These are phyloP conservation scores for Lepidocolaptes lacrymiger DNA, from an alignment of 2,797 vertebrate species.

Conservation along the genomic window DNA sequence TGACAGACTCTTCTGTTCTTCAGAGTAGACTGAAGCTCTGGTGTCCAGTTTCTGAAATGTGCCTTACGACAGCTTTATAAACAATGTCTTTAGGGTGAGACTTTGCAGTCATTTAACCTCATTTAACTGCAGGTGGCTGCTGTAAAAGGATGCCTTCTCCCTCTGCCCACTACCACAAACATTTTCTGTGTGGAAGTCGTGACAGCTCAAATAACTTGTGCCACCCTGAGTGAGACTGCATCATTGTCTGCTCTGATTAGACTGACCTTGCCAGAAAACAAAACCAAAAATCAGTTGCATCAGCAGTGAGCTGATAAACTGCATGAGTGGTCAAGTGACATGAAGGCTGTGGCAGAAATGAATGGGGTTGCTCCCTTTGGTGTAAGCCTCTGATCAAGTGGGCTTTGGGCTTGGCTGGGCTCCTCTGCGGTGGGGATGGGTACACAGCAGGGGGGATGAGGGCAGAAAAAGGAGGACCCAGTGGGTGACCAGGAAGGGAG, in stretches of 20 bases:
- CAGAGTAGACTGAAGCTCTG: background rate
- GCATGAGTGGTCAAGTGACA: background rate
- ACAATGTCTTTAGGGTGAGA: background rate
- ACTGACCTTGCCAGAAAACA: constrained; percentile 33
- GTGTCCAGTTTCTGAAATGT: background rate
- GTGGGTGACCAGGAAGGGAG: background rate
- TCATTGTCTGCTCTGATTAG: background rate
- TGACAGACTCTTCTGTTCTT: background rate
- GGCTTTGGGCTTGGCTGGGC: background rate
- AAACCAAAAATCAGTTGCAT: constrained; percentile 10
- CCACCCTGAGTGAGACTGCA: background rate
- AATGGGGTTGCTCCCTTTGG: background rate
- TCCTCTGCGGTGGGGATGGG: background rate
- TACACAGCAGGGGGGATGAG: accelerated
- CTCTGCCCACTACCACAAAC: background rate
- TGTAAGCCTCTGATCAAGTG: background rate
- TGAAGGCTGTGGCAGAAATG: background rate
- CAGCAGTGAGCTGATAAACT: background rate
- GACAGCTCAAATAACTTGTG: background rate
- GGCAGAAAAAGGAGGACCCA: accelerated
- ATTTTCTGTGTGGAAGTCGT: background rate
- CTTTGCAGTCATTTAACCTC: background rate
- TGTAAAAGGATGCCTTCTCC: background rate
- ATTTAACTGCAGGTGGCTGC: background rate
- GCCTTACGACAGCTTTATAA: background rate